Conservation (phyloP, 2,113 vertebrate species). For the Rhinolophus sinicus region DNA sequence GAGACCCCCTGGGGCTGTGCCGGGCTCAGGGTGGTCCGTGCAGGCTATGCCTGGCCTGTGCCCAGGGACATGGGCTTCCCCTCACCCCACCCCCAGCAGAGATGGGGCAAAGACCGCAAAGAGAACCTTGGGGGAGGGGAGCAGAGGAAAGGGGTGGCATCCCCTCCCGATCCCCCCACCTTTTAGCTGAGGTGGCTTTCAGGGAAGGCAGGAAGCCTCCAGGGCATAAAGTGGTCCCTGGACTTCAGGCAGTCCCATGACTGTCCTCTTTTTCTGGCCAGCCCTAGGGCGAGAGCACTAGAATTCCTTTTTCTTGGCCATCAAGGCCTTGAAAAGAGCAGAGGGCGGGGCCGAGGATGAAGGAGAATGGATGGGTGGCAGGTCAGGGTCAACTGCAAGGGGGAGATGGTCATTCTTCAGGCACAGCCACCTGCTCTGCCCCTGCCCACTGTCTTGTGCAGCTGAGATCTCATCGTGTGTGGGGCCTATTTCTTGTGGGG, state of each 20-base stretch:
- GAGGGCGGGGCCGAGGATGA: slow-evolving; percentile 19
- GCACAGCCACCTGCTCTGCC: slow-evolving; percentile 46
- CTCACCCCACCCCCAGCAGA: background rate
- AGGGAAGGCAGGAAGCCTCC: background rate
- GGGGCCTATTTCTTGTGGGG: background rate
- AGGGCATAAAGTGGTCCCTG: background rate
- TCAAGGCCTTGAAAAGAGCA: slow-evolving; percentile 49
- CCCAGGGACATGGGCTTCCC: background rate
- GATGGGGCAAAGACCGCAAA: background rate
- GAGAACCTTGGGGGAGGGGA: background rate
- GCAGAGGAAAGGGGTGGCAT: background rate
- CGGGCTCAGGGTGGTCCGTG: background rate
- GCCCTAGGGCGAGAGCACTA: background rate
- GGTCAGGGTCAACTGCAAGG: slow-evolving; percentile 70
- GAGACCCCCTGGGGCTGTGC: background rate
- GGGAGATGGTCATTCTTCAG: slow-evolving; percentile 26
- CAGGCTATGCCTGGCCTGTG: background rate
- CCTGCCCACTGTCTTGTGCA: background rate
- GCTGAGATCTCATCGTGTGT: slow-evolving; percentile 25
- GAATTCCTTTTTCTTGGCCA: slow-evolving; percentile 32
- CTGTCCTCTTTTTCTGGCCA: background rate
- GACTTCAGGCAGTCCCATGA: background rate
- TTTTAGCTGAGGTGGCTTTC: background rate
- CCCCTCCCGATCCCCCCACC: too few species aligned
- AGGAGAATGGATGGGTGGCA: slow-evolving; percentile 63